phyloP scores from a whole-genome alignment of 2,113 vertebrate genomes.

The Pelecanoides urinatrix region DNA sequence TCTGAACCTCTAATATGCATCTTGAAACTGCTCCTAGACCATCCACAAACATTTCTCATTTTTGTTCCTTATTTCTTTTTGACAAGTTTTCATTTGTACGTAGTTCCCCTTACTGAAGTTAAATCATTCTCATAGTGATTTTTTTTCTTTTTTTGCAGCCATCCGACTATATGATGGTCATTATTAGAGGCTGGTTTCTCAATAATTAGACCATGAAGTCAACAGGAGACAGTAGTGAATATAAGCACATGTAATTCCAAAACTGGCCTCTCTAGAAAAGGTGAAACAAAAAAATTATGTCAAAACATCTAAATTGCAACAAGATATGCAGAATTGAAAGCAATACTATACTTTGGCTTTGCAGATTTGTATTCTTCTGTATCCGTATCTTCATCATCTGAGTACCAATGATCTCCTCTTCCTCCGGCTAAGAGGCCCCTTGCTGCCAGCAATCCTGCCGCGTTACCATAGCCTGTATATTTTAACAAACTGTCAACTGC shows the following conservation, averaged over 20 bases:
- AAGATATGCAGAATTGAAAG: background rate
- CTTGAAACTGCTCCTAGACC: background rate
- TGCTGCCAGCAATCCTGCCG: constrained; percentile 90
- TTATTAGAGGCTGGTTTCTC: background rate
- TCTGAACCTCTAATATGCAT: background rate
- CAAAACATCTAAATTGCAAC: constrained; percentile 23
- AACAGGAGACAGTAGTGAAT: background rate
- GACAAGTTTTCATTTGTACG: background rate
- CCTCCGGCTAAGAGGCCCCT: constrained; percentile 92
- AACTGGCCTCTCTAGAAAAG: background rate
- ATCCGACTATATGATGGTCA: background rate
- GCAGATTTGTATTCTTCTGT: constrained; percentile 97
- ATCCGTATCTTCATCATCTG: constrained; percentile 95
- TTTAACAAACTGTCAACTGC: constrained; percentile 95
- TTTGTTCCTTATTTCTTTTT: background rate
- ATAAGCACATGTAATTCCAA: background rate
- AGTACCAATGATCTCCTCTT: constrained; percentile 94
- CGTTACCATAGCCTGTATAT: constrained; percentile 96
- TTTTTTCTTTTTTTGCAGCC: background rate
- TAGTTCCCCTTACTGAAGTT: background rate
- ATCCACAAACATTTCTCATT: background rate
- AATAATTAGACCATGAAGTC: background rate
- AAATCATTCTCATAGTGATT: background rate
- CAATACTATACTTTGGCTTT: constrained; percentile 84
- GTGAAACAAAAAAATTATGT: constrained; percentile 1